Evolutionary conservation across 2,888 invertebrate genomes (phyloP), one percentile per base, ranked within the genome.

Genomic region (Tillus elongatus): DNA sequence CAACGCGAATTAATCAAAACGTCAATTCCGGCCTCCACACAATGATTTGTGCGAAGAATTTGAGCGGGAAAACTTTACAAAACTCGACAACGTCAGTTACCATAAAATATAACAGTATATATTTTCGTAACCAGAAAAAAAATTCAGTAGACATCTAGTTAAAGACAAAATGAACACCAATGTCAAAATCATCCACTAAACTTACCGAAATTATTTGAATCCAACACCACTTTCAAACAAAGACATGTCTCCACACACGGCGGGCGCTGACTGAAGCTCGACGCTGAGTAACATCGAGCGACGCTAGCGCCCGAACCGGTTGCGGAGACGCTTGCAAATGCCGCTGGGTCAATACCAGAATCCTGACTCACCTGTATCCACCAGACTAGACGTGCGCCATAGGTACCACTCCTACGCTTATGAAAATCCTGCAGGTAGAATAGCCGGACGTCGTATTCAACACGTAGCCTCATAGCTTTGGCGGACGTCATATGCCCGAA

Each of bases 221-320:
- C n/a, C n/a, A n/a, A n/a, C n/a, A n/a, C n/a, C n/a, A n/a, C n/a
- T n/a, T n/a, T n/a, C n/a, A n/a, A n/a, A n/a, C n/a, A 8, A 60
- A 60, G 61, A 57, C 63, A 63, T 63, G 56, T 55, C 62, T 53
- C 55, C 60, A 56, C 61, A 54, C 60, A 53, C 61, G 58, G 52
- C 53, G 48, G 58, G 57, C 60, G 61, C 60, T 59, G 54, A 64
- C 64, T 64, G 59, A 57, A 57, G 60, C 57, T 54, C 53, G 59
- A 57, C 60, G 61, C 52, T 54, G 49, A 49, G 42, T 46, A 53
- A 52, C 61, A 60, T 53, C 55, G 53, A 51, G 58, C 63, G 64
- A 61, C 59, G 57, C 53, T 56, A 59, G 62, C 62, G 62, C 63
- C 61, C 56, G 56, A 51, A 46, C 57, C 53, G 46, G 53, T 49